These are phyloP conservation scores for Drosophila mettleri DNA, from an alignment of 2,888 invertebrate species.

Conservation along the genomic window DNA sequence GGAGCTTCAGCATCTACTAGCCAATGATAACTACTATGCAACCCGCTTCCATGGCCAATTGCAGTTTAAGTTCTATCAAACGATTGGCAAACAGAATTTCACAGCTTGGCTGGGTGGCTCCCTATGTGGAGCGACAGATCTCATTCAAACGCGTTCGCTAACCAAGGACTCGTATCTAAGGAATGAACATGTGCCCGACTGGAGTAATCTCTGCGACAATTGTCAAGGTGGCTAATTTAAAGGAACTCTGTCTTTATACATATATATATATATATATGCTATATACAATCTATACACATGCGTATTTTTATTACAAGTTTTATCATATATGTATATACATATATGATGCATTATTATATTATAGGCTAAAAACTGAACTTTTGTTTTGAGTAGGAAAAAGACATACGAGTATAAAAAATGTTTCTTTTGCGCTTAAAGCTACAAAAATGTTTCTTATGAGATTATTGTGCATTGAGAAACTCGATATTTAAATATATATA, in stretches of 20 bases:
- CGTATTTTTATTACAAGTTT: constrained; percentile 27
- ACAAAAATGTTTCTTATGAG: constrained; percentile 34
- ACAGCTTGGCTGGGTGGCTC: constrained; percentile 95
- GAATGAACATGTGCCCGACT: constrained; percentile 91
- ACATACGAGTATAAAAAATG: constrained; percentile 55
- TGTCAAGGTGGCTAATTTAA: constrained; percentile 65
- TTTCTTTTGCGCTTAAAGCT: constrained; percentile 41
- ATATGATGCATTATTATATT: constrained; percentile 10
- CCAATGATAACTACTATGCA: constrained; percentile 87
- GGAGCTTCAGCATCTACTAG: constrained; percentile 90
- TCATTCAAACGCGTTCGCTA: constrained; percentile 89
- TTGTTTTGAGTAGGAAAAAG: constrained; percentile 41
- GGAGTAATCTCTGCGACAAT: constrained; percentile 87
- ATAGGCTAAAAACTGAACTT: constrained; percentile 58
- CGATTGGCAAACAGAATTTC: constrained; percentile 93
- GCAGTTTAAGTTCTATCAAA: constrained; percentile 91
- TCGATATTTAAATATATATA: constrained; percentile 20
- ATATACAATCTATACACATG: constrained; percentile 9
- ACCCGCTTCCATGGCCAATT: constrained; percentile 86
- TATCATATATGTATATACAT: constrained; percentile 23
- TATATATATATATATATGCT: constrained; percentile 10
- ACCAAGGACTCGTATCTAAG: constrained; percentile 91
- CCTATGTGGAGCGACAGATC: constrained; percentile 91
- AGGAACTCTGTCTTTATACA: not conserved
- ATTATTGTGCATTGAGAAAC: constrained; percentile 51